Evolutionary conservation across 1,140 invertebrate species (phyloP), one percentile per base, ranked within the genome.

Genomic region (Brachionus asplanchnoidis): DNA sequence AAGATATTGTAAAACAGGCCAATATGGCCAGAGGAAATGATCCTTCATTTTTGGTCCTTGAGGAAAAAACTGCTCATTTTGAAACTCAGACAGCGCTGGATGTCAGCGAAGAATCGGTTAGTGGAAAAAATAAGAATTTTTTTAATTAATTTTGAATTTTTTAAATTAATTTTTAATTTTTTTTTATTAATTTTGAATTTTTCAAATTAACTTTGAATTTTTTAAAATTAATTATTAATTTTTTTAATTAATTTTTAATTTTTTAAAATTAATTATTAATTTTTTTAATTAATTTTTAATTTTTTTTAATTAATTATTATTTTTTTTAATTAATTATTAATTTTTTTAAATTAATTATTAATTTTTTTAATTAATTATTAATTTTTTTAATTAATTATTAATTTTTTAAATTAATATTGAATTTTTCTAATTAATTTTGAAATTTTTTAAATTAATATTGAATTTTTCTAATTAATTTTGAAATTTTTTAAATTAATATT

Each of bases 31-130:
- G 88, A 11, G 86, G 87, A 1, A 87, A 88, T 77, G 87, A 89
- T 65, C 23, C 65, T 23, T 20, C 32, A 36, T 66, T 60, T 23
- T 78, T 78, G 36, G 65, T 79, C 85, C 87, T 89, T 17, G 87
- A 88, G 86, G 89, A 89, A 85, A 85, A 87, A 20, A 89, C 87
- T 84, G 89, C 89, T 70, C 88, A 89, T 85, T 86, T 87, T 68
- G 88, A 90, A 85, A 89, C 89, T 0, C 86, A 88, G 85, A 87
- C 88, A 83, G 87, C 88, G 3, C 78, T 90, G 14, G 89, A 90
- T 56, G 85, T 85, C 20, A 89, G 89, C 85, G 89, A 90, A 84
- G 87, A 87, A 60, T 87, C 88, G 7, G 89, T 89, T 4, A 36
- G 32, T 36, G 32, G 5, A 36, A 6, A 36, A 36, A n/a, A n/a